Percentiles rank a stretch among this genome's conserved stretches.
phyloP scores from a whole-genome alignment of 1,140 invertebrate species.

The Sitobion miscanthi region DNA sequence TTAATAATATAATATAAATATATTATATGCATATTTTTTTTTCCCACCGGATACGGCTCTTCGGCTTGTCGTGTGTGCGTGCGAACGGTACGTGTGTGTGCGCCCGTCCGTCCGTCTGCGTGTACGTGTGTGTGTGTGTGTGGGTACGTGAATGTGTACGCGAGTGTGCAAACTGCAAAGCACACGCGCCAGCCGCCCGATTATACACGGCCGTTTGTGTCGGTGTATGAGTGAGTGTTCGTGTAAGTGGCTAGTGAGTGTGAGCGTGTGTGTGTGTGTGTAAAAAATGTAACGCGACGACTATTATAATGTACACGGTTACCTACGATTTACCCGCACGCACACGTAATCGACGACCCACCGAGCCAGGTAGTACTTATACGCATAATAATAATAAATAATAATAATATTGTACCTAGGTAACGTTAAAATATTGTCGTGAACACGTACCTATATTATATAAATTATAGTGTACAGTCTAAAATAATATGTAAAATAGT shows the following conservation, averaged over 20 bases:
- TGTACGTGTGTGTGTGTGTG: background rate
- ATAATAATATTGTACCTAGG: background rate
- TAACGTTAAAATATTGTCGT: background rate
- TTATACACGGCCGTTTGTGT: constrained; percentile 9
- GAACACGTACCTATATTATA: background rate
- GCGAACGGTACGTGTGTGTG: background rate
- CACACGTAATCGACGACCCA: constrained; percentile 9
- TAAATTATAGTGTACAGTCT: background rate
- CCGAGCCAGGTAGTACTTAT: background rate
- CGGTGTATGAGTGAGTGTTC: background rate
- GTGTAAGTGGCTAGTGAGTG: background rate
- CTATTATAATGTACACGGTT: constrained; percentile 12
- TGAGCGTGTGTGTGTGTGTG: background rate
- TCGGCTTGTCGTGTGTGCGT: background rate
- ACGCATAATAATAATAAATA: background rate
- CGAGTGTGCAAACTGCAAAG: background rate
- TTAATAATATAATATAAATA: background rate
- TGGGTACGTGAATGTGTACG: background rate
- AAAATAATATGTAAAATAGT: background rate
- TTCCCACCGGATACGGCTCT: background rate
- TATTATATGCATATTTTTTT: background rate
- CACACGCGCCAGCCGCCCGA: constrained; percentile 3
- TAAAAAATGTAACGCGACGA: background rate
- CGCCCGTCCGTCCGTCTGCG: background rate
- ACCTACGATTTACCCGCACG: background rate